A percentile compares a stretch with the other conserved stretches of the same genome.
Conservation (phyloP, 2,888 invertebrate species). For the Chaitophorus viminalis region DNA sequence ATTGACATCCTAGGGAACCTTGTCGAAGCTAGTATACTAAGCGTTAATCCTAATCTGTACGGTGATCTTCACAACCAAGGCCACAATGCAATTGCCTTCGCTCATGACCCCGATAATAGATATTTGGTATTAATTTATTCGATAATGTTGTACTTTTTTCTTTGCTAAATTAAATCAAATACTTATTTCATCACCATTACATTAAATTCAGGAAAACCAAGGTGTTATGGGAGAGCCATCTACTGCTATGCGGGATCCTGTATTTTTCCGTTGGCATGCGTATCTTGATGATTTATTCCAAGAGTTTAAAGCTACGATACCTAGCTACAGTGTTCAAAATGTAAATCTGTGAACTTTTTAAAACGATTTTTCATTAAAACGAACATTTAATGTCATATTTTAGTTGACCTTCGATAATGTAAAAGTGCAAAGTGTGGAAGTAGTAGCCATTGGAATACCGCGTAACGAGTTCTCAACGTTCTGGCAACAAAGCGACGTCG, state of each 20-base stretch:
- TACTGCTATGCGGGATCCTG: slow-evolving; percentile 87
- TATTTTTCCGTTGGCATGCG: slow-evolving; percentile 87
- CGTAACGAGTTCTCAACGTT: slow-evolving; percentile 75
- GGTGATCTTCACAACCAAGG: slow-evolving; percentile 87
- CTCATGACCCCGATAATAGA: slow-evolving; percentile 83
- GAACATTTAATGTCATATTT: slow-evolving; percentile 62
- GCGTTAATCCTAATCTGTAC: slow-evolving; percentile 77
- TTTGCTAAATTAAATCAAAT: not conserved
- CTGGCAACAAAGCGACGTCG: slow-evolving; percentile 84
- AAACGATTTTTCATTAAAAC: not conserved
- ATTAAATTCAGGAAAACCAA: slow-evolving; percentile 75
- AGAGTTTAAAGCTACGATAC: slow-evolving; percentile 77
- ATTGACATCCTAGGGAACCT: slow-evolving; percentile 84
- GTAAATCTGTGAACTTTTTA: slow-evolving; percentile 67
- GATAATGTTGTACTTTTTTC: not conserved
- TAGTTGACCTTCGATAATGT: slow-evolving; percentile 76
- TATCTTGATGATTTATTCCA: slow-evolving; percentile 82
- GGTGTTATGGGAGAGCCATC: slow-evolving; percentile 86
- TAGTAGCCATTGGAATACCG: slow-evolving; percentile 70
- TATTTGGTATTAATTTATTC: slow-evolving; percentile 72
- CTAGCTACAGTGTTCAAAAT: slow-evolving; percentile 73
- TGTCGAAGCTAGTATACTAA: slow-evolving; percentile 78
- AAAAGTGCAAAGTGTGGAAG: slow-evolving; percentile 72
- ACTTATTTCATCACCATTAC: not conserved
- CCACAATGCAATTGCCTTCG: slow-evolving; percentile 79